Evolutionary conservation across 1,140 invertebrate genomes (phyloP), one percentile per base, ranked within the genome.

Genomic region (Lanistes nyassanus): DNA sequence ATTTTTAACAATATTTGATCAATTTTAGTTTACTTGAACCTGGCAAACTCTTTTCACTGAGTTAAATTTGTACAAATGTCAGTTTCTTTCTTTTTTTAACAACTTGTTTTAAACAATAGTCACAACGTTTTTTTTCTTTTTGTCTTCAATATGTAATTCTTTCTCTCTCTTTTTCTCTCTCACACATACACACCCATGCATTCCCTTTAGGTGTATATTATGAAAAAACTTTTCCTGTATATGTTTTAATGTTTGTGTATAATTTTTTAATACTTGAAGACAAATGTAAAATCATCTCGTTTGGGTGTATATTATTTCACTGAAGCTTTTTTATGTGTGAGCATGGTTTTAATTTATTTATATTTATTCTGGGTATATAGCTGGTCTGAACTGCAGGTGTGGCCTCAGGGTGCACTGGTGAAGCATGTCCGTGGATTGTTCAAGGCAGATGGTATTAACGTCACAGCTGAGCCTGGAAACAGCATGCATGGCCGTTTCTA

Each of bases 391-490:
- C 90, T 89, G 13, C 84, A 92, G 60, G 89, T 95, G 7, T 96
- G 94, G 92, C 93, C 92, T 37, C 92, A 93, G 81, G 94, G 94
- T n/a, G 93, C 93, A 9, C 86, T 96, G 39, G 94, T 97, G 0
- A 94, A 93, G 84, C 92, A 96, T 88, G 94, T 93, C 60, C 92
- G 93, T 76, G 93, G 94, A 67, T 87, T 95, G 39, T 97, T 94
- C 89, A 93, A 94, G 82, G 95, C 95, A 0, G 93, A 93, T 83
- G 94, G 95, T 6, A 89, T 93, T 62, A 93, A 93, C 26, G 93
- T 94, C 51, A 92, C 92, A 74, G 95, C 95, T 29, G 94, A 95
- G 86, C 96, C 96, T 21, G 95, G 94, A 56, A 95, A 96, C 90
- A 90, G 91, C 72, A 92, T 92, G 83, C 95, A 97, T 89, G 90